Base-by-base conservation (phyloP, 1,140 invertebrate genomes). In the Euborellia annulipes region DNA sequence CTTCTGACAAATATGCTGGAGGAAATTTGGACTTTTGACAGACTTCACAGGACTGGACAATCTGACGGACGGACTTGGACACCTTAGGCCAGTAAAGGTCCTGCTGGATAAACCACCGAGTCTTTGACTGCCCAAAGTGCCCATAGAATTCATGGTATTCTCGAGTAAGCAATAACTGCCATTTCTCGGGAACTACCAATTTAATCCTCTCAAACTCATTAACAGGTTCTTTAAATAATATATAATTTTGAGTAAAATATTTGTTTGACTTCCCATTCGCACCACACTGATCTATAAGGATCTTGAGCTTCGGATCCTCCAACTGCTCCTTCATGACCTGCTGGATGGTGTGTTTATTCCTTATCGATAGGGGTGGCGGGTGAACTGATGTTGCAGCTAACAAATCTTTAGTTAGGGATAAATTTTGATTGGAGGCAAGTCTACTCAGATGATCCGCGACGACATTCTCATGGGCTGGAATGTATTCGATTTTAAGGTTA, bases 401-500 rank as follows among this genome's bases (percentile, higher is more conserved):
- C 42, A 30, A n/a, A 21, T 37, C 13, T 18, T 36, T 2, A n/a
- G 23, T 18, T 2, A 9, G 3, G 4, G 6, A 3, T n/a, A 37
- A n/a, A 3, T 6, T 30, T 11, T 37, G 4, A 11, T 13, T 36
- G 13, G 13, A 11, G 6, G 19, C 6, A 3, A 43, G 8, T 2
- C 19, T 2, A 32, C 42, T 43, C 17, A 63, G 41, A 0, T 57
- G 54, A 51, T 66, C 62, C 16, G 62, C 54, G 0, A 61, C 57
- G 3, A 51, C 21, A 49, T 64, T 61, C 9, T 41, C 36, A 11
- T 43, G 52, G 2, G 63, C 62, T 40, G 55, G 56, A 14, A 60
- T 37, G 46, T 65, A 58, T 0, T 49, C 21, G 3, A 67, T 56
- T 1, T 62, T 52, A 27, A 62, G 64, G 46, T 56, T 47, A 53